phyloP scores from a whole-genome alignment of 2,888 invertebrate genomes.

The Anthrax anthrax region DNA sequence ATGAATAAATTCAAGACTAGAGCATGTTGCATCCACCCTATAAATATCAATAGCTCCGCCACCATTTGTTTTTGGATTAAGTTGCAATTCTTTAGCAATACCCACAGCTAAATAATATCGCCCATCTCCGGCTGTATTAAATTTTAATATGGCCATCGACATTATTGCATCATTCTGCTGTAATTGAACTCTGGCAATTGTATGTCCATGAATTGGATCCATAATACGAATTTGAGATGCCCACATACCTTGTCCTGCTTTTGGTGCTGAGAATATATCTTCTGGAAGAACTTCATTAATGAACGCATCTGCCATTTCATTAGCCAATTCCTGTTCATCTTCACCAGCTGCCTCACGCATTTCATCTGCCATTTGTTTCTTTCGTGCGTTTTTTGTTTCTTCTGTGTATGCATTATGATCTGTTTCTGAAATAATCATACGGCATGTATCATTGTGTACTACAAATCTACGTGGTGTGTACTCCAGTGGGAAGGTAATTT shows the following conservation, averaged over 20 bases:
- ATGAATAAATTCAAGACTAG: constrained; percentile 80
- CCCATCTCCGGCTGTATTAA: constrained; percentile 43
- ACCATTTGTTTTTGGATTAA: constrained; percentile 72
- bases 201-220: constrained; percentile 69
- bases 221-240: constrained; percentile 79
- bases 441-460: constrained; percentile 80
- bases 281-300: constrained; percentile 90
- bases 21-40: constrained; percentile 54
- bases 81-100: constrained; percentile 74
- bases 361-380: constrained; percentile 94
- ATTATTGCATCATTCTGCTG: constrained; percentile 96
- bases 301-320: constrained; percentile 95
- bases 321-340: constrained; percentile 88
- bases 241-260: constrained; percentile 94
- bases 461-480: constrained; percentile 93
- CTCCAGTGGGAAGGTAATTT: constrained; percentile 80
- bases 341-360: constrained; percentile 95
- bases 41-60: constrained; percentile 83
- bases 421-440: constrained; percentile 85
- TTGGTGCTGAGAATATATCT: constrained; percentile 86
- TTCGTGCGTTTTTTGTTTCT: constrained; percentile 81
- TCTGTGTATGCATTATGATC: constrained; percentile 98
- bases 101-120: constrained; percentile 64
- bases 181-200: constrained; percentile 61
- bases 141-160: constrained; percentile 71